These are phyloP conservation scores for Tetramorium alpestre DNA, from an alignment of 1,140 invertebrate species.

Conservation along the genomic window DNA sequence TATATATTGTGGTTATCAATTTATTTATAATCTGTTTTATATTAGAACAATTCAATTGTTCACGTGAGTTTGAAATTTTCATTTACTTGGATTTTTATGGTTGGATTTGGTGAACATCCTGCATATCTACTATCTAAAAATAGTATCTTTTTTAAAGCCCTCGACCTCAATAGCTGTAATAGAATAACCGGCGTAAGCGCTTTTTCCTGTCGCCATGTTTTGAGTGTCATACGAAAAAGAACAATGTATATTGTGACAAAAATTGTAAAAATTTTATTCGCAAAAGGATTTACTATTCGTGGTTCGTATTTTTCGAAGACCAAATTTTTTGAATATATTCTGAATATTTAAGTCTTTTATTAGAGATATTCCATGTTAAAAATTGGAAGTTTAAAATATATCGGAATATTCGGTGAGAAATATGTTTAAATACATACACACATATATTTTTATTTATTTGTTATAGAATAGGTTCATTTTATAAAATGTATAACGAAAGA, in stretches of 20 bases:
- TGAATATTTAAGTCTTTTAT: neutral
- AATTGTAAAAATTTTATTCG: conserved; percentile 18
- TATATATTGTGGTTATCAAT: neutral
- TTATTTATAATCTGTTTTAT: conserved; percentile 6
- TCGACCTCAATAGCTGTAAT: conserved; percentile 30
- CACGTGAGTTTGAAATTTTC: neutral
- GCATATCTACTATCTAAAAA: conserved; percentile 26
- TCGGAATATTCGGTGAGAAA: neutral
- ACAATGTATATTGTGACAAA: neutral
- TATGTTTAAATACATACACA: neutral
- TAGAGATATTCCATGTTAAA: neutral
- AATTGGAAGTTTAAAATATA: neutral
- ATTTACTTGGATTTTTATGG: neutral
- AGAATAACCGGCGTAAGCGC: conserved; percentile 26
- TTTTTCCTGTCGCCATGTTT: conserved; percentile 24
- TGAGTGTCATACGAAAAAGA: conserved; percentile 1
- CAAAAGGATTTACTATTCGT: neutral
- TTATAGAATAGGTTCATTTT: neutral
- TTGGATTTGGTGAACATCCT: neutral
- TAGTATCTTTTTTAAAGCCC: conserved; percentile 20
- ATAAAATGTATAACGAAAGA: neutral
- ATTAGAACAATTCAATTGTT: neutral
- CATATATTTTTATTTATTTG: neutral
- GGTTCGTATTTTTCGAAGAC: neutral
- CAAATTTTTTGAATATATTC: neutral